A percentile compares a stretch with the other conserved stretches of the same genome.
Evolutionary conservation across 2,888 invertebrate genomes (phyloP).

Genomic region (Acrobasis repandana): DNA sequence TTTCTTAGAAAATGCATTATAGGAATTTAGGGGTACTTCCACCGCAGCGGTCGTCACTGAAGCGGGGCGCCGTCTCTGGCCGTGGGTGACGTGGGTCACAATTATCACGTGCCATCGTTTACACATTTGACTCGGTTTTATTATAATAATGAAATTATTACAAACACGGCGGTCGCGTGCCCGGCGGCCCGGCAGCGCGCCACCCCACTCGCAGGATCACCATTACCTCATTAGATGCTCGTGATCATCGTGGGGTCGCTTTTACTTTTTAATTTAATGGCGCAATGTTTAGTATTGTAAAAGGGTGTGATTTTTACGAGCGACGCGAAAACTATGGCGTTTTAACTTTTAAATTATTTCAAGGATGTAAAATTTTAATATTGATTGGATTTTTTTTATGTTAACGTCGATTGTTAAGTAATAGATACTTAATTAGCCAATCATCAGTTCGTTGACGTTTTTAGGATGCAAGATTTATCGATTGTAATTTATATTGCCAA

Average conservation of each 20-base stretch:
- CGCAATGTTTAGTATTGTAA: slow-evolving; percentile 49
- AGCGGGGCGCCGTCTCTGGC: not conserved
- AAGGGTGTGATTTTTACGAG: slow-evolving; percentile 65
- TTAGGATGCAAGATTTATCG: slow-evolving; percentile 11
- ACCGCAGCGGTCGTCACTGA: no score
- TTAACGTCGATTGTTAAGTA: not conserved
- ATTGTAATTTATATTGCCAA: slow-evolving; percentile 3
- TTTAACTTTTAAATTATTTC: not conserved
- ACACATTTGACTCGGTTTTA: slow-evolving; percentile 76
- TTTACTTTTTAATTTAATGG: slow-evolving; percentile 76
- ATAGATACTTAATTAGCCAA: not conserved
- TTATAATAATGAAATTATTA: slow-evolving; percentile 79
- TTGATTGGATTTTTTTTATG: no score
- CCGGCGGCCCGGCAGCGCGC: slow-evolving; percentile 41
- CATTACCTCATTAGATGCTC: slow-evolving; percentile 76
- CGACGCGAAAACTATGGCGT: not conserved
- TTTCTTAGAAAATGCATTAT: no score
- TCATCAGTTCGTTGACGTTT: slow-evolving; percentile 2
- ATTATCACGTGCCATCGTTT: slow-evolving; percentile 71
- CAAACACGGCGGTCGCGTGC: slow-evolving; percentile 62
- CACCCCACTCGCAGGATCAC: slow-evolving; percentile 48
- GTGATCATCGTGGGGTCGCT: slow-evolving; percentile 58
- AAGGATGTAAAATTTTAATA: no score
- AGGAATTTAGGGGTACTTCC: no score
- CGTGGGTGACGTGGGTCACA: slow-evolving; percentile 43